Percentiles rank a stretch among this genome's conserved stretches.
phyloP scores from a whole-genome alignment of 2,888 invertebrate species.

The Capitulum mitella region DNA sequence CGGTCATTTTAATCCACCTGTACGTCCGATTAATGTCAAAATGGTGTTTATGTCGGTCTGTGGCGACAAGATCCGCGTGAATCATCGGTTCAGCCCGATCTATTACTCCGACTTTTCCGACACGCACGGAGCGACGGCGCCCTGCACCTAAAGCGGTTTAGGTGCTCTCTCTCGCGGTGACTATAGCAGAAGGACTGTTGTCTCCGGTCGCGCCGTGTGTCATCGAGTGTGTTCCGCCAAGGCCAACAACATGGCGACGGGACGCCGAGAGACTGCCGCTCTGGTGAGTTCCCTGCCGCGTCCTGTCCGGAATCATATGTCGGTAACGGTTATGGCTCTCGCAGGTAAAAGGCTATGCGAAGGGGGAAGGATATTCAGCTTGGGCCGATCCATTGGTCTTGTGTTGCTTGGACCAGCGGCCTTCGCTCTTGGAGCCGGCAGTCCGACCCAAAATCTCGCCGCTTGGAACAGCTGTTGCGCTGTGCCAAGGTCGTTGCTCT shows the following conservation, averaged over 20 bases:
- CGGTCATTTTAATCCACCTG: not conserved
- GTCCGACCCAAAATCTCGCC: too few species aligned
- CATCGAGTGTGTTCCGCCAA: not conserved
- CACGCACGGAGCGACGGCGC: not conserved
- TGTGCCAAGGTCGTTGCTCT: too few species aligned
- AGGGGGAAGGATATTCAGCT: too few species aligned
- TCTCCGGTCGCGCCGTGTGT: not conserved
- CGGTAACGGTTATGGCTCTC: too few species aligned
- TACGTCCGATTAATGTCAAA: not conserved
- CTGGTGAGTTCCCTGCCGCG: too few species aligned
- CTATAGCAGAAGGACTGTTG: constrained; percentile 12
- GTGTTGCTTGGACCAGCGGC: too few species aligned
- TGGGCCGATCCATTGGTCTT: too few species aligned
- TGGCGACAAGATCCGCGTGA: not conserved
- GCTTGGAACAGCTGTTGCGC: too few species aligned
- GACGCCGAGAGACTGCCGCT: not conserved
- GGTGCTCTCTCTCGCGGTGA: not conserved
- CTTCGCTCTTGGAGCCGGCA: too few species aligned
- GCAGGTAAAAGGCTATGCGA: too few species aligned
- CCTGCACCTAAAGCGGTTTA: constrained; percentile 10
- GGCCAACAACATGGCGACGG: not conserved
- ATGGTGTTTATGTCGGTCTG: not conserved
- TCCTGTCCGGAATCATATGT: too few species aligned
- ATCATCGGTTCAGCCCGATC: not conserved
- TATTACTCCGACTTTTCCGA: constrained; percentile 12